Percentiles rank a stretch among this genome's conserved stretches.
These are phyloP conservation scores for Peromyscus polionotus DNA, from an alignment of 2,113 vertebrate species.

Conservation along the genomic window DNA sequence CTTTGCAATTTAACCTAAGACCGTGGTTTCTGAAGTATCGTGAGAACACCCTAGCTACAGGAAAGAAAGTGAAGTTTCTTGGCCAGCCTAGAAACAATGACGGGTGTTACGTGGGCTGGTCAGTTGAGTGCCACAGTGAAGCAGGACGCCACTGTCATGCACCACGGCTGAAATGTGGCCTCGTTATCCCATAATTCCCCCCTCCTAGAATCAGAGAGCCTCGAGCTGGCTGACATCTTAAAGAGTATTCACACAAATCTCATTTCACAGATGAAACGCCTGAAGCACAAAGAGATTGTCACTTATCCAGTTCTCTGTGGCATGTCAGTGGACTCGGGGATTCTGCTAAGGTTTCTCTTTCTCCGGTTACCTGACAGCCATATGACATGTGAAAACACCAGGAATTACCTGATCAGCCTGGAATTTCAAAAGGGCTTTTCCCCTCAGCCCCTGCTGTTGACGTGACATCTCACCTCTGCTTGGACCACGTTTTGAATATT, in stretches of 20 bases:
- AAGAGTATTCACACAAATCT: constrained; percentile 11
- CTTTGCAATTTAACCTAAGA: constrained; percentile 13
- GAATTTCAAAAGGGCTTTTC: constrained; percentile 32
- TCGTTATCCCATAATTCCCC: not conserved
- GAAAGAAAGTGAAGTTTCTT: not conserved
- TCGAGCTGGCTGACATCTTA: constrained; percentile 47
- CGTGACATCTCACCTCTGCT: not conserved
- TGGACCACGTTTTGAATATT: constrained; percentile 55
- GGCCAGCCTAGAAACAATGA: not conserved
- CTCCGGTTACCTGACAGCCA: not conserved
- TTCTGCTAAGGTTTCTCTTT: not conserved
- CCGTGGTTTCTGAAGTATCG: constrained; percentile 32
- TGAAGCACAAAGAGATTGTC: constrained; percentile 26
- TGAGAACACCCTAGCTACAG: constrained; percentile 1
- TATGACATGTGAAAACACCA: not conserved
- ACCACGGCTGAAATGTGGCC: not conserved
- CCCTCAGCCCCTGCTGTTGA: not conserved
- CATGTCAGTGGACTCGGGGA: not conserved
- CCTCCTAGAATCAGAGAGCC: constrained; percentile 17
- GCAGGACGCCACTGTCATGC: not conserved
- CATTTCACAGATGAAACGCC: constrained; percentile 49
- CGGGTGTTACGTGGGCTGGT: not conserved
- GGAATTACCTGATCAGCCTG: not conserved
- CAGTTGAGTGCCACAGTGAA: not conserved
- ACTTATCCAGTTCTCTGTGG: not conserved